Evolutionary conservation across 2,113 vertebrate species (phyloP), one percentile per base, ranked within the genome.

Genomic region (Lates calcarifer): DNA sequence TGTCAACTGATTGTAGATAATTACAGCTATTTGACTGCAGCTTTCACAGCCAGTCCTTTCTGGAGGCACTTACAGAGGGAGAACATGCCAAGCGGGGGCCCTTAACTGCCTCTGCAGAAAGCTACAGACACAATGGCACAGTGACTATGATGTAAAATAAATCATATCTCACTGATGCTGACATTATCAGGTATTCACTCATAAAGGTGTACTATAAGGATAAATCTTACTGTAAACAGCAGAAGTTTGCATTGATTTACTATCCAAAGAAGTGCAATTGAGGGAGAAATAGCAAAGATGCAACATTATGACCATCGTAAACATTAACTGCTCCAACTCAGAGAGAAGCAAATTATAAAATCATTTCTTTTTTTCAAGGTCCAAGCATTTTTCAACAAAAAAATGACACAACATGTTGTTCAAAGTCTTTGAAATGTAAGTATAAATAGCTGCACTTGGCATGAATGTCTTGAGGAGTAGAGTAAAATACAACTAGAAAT

Each of bases 1-100:
- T 90, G 91, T 89, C 93, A 83, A 87, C 86, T 94, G 92, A 95
- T 94, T 94, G 93, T 85, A 87, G 88, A 94, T 94, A 94, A 95
- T 95, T 95, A 94, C 91, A 93, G 90, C 92, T 89, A 94, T 95
- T 95, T 94, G 93, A 93, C 88, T 91, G 91, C 89, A 89, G 91
- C 89, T 90, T 93, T 93, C 90, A 92, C 85, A 92, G 88, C 88
- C 85, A 74, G 84, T 76, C 74, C 84, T 94, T 91, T 93, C 89
- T 93, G 79, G 26, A 85, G 85, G 91, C 91, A 92, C 93, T 94
- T 93, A 92, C 33, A 77, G 89, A 79, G 71, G 83, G 81, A 83
- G 89, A 91, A 88, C 90, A 90, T 87, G 89, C 88, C 85, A 91
- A 90, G 82, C 86, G 76, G 87, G 81, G 85, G 80, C 80, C 83